phyloP scores from a whole-genome alignment of 2,113 vertebrate species.

The Sus scrofa region T2T-Sscrofa CM000813.6:107023501-107024000 shows the following conservation, averaged over 20 bases:
- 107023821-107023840: neutral
- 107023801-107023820: neutral
- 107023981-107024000: neutral
- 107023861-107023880: slow-evolving; percentile 1
- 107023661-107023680: slow-evolving; percentile 23
- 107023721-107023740: neutral
- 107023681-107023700: neutral
- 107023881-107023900: slow-evolving; percentile 28
- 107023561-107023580: neutral
- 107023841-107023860: neutral
- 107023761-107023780: neutral
- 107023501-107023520: neutral
- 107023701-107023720: neutral
- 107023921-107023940: slow-evolving; percentile 22
- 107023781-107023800: neutral
- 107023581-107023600: neutral
- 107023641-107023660: neutral
- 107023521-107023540: neutral
- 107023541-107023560: neutral
- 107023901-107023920: too few species aligned
- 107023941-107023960: slow-evolving; percentile 41
- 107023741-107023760: neutral
- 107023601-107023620: neutral
- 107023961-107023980: neutral
- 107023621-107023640: neutral